Evolutionary conservation across 2,113 vertebrate genomes (phyloP), one percentile per base, ranked within the genome.

Genomic region (Sciurus niger): DNA sequence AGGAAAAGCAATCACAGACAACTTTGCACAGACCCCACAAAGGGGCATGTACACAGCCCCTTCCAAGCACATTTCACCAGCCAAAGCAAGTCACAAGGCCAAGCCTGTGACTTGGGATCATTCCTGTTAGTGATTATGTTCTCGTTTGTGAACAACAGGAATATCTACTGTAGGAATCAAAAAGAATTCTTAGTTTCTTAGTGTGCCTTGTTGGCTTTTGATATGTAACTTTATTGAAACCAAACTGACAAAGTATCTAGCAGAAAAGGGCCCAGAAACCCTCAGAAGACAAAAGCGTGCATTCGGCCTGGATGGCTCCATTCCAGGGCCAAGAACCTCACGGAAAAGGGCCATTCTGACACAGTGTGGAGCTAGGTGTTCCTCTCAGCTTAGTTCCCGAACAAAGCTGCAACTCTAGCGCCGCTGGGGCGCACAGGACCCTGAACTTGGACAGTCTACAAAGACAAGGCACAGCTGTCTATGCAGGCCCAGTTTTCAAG

Each of bases 291-390:
- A 14, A 32, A 10, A 74, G 32, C 48, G 32, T n/a, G 11, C 58
- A 60, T 24, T 46, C 6, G 51, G 24, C 16, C 74, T 24, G 18
- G 48, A 30, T 12, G 43, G 67, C 18, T 65, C 63, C 6, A 18
- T 14, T 37, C 8, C 7, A 37, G 34, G 37, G 12, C 2, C 5
- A 2, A 58, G 8, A 70, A 82, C 28, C 28, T 77, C 65, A 11
- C 0, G 73, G n/a, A 28, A 67, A 70, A 73, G 34, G 4, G 0
- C 14, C 63, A 8, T 68, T 72, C 30, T 34, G 37, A 40, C 6
- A 30, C 37, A 12, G 1, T 0, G 1, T 4, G 1, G 13, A 32
- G 2, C 34, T 22, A 32, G 34, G 60, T 70, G 34, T 10, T n/a
- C n/a, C 55, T 83, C 53, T n/a, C 51, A 68, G 22, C 70, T 70